Conservation (phyloP, 2,113 vertebrate species). For the Petrocephalus zakoni region DNA sequence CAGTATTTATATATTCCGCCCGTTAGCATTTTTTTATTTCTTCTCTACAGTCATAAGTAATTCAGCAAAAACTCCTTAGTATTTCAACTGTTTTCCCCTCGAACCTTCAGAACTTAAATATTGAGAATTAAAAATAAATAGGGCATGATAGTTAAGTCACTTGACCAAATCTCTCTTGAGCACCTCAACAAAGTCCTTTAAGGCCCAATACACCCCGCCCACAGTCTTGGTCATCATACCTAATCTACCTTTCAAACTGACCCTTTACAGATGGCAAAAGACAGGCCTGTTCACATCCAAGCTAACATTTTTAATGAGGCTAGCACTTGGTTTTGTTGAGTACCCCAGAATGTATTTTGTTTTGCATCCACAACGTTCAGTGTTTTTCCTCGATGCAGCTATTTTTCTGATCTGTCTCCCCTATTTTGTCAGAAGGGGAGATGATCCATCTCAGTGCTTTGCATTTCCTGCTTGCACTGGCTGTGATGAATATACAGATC, state of each 20-base stretch:
- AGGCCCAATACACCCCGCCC: neutral
- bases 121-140: neutral
- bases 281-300: neutral
- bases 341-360: neutral
- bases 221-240: neutral
- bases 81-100: neutral
- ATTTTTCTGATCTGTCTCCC: neutral
- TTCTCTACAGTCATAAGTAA: constrained; percentile 5
- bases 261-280: neutral
- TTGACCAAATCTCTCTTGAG: neutral
- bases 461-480: neutral
- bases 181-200: neutral
- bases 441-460: neutral
- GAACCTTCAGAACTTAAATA: neutral
- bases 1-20: neutral
- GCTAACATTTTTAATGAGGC: neutral
- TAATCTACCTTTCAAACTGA: neutral
- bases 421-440: neutral
- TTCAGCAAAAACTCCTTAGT: neutral
- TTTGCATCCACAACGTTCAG: neutral
- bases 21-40: neutral
- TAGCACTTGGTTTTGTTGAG: neutral
- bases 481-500: neutral
- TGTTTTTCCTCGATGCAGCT: neutral
- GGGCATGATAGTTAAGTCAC: neutral